Evolutionary conservation across 2,888 invertebrate genomes (phyloP).

Genomic region (Schizaphis graminum): DNA sequence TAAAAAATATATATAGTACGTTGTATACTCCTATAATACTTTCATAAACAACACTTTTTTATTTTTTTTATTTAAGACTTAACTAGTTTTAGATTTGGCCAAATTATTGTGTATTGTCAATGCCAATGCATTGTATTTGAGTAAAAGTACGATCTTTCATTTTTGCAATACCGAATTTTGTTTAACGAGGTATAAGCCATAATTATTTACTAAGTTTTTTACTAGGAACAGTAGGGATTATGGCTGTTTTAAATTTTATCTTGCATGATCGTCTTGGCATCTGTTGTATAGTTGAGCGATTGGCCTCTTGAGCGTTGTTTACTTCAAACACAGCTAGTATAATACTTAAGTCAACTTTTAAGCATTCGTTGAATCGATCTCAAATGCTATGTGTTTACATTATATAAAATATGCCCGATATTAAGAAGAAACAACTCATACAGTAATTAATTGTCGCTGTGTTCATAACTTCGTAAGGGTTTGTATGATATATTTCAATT

Average conservation of each 20-base stretch:
- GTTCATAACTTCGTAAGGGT: neutral
- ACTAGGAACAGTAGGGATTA: neutral
- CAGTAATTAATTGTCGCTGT: neutral
- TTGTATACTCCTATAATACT: neutral
- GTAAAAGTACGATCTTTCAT: neutral
- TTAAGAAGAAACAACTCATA: neutral
- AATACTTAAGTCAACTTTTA: neutral
- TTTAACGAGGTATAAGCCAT: neutral
- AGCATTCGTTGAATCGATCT: neutral
- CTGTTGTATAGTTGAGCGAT: neutral
- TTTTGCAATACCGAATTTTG: no score
- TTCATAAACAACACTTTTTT: neutral
- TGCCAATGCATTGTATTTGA: no score
- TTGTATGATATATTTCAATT: neutral
- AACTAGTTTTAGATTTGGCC: neutral
- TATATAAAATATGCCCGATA: neutral
- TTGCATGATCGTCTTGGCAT: neutral
- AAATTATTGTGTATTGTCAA: no score
- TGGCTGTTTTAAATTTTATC: neutral
- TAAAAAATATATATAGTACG: no score
- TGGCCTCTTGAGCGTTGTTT: neutral
- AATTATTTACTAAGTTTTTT: no score
- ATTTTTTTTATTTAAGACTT: neutral
- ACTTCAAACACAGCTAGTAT: neutral
- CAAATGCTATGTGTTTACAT: neutral